Conservation (phyloP, 2,113 vertebrate species). For the Elephantulus edwardii region DNA sequence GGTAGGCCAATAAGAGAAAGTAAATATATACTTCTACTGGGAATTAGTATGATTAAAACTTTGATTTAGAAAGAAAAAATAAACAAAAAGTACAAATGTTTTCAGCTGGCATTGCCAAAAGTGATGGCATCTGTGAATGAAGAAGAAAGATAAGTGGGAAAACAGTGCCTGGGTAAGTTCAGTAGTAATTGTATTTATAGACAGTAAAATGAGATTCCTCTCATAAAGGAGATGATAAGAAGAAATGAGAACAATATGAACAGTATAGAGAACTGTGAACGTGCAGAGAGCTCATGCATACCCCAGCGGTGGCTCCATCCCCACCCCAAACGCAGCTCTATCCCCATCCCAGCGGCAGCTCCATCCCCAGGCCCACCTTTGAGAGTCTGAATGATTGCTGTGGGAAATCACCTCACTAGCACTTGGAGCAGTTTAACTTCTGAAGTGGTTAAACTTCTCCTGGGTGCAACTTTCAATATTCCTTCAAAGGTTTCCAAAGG, state of each 20-base stretch:
- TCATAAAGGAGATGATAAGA: accelerated
- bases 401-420: background rate
- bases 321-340: too few species aligned
- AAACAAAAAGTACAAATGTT: too few species aligned
- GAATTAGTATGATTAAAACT: too few species aligned
- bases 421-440: background rate
- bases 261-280: background rate
- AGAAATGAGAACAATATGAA: background rate
- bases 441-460: background rate
- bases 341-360: too few species aligned
- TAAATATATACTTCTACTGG: background rate
- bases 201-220: background rate
- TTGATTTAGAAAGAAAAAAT: too few species aligned
- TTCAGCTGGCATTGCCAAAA: too few species aligned
- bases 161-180: background rate
- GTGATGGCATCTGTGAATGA: too few species aligned
- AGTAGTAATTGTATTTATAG: background rate
- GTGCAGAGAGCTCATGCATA: accelerated
- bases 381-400: too few species aligned
- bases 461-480: background rate
- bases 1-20: background rate
- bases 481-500: background rate
- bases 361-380: too few species aligned
- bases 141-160: background rate
- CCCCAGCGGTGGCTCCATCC: too few species aligned